Evolutionary conservation across 1,140 invertebrate genomes (phyloP), one percentile per base, ranked within the genome.

Genomic region (Trichoplusia ni): DNA sequence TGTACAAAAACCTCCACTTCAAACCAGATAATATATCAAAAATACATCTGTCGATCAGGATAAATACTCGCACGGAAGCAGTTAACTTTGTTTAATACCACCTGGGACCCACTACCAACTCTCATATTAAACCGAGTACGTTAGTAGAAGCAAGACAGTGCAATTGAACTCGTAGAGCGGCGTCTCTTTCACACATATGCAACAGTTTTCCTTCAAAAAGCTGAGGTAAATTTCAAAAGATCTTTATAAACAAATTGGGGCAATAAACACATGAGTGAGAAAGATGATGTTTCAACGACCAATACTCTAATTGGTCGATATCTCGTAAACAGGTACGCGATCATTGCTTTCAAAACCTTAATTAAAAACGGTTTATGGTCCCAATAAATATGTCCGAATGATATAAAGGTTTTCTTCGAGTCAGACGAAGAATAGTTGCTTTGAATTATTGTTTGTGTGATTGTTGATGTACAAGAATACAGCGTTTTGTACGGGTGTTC

Each of bases 361-460:
- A 87, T 87, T 87, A 87, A 87, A 85, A 85, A 79, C 68, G 74
- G 67, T 87, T 84, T 87, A 87, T 72, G 78, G 71, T 67, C 72
- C 60, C 75, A 2, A 73, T 87, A 85, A 87, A 87, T 46, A 77
- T 77, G 70, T 85, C 82, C 74, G 69, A 82, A 67, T 56, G 73
- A 72, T 66, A 19, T 67, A 64, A 59, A 81, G 71, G 23, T 49
- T 74, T 44, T 16, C 25, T 68, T 72, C 11, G 33, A 19, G 2
- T n/a, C 56, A 47, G 11, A 1, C 37, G 53, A 70, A 67, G 58
- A 67, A 67, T 49, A 40, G 51, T 21, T 21, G 31, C n/a, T 33
- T 51, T 60, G 40, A 47, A 51, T 31, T 25, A 13, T 59, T 33
- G 25, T 18, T 6, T 53, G 0, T 7, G 11, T 29, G 11, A 16